These are phyloP conservation scores for Lateolabrax maculatus DNA, from an alignment of 2,797 vertebrate genomes.

Conservation along the genomic window DNA sequence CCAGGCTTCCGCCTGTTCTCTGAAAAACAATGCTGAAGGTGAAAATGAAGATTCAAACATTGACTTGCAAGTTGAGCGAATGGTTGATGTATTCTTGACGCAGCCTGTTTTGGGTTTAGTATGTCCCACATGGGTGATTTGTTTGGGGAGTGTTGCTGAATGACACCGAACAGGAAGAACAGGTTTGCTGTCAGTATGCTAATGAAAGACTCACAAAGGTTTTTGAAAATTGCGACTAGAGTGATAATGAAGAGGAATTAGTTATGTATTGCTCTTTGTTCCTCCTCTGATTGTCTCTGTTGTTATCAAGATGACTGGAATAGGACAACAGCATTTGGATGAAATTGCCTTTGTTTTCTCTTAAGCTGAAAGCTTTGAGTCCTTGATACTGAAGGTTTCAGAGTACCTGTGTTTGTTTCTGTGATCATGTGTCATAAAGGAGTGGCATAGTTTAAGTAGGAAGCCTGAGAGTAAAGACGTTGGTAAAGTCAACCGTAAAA, in stretches of 20 bases:
- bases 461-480: constrained; percentile 9
- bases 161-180: constrained; percentile 75
- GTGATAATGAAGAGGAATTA: not conserved
- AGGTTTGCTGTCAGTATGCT: constrained; percentile 63
- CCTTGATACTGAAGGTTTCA: constrained; percentile 2
- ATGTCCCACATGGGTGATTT: constrained; percentile 56
- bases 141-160: constrained; percentile 47
- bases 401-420: constrained; percentile 24
- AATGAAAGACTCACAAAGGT: constrained; percentile 10
- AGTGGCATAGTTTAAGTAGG: constrained; percentile 12
- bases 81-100: constrained; percentile 58
- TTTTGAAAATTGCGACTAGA: not conserved
- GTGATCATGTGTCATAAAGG: constrained; percentile 18
- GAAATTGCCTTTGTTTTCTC: constrained; percentile 14
- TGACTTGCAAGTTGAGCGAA: constrained; percentile 40
- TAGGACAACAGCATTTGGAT: not conserved
- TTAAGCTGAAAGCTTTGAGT: not conserved
- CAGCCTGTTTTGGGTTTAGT: constrained; percentile 55
- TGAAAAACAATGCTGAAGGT: constrained; percentile 25
- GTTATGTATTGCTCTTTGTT: constrained; percentile 12
- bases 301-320: not conserved
- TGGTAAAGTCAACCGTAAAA: not conserved
- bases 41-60: constrained; percentile 66
- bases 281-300: constrained; percentile 6
- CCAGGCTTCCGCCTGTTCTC: not conserved